Percentiles rank a stretch among this genome's conserved stretches.
Evolutionary conservation across 2,797 vertebrate species (phyloP).

Genomic region (Melanotaenia trifasciata): DNA sequence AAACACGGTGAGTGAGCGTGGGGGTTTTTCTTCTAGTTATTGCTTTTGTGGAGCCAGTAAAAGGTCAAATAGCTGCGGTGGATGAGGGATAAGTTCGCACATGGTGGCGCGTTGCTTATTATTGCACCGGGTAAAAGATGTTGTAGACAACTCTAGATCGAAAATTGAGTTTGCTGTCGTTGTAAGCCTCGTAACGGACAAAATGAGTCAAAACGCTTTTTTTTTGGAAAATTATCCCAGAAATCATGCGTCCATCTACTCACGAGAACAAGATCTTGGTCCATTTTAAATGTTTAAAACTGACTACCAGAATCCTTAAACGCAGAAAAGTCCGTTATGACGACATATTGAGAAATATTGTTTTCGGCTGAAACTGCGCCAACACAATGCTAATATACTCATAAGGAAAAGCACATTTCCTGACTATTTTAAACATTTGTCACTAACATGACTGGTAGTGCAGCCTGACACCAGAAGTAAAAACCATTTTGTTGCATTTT

Average conservation of each 20-base stretch:
- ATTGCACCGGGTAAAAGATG: not conserved
- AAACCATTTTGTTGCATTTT: not conserved
- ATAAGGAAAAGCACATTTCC: not conserved
- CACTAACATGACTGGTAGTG: too few relatives aligned
- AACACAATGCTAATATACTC: not conserved
- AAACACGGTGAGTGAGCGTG: constrained; percentile 60
- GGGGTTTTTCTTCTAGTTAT: not conserved
- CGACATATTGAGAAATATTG: not conserved
- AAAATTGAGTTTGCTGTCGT: not conserved
- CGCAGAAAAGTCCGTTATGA: not conserved
- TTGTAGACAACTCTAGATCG: too few relatives aligned
- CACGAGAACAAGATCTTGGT: not conserved
- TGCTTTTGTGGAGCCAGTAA: not conserved
- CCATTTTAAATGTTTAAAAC: not conserved
- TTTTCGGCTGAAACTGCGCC: not conserved
- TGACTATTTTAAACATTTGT: not conserved
- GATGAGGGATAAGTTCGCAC: not conserved
- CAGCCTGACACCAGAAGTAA: not conserved
- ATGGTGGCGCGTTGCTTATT: not conserved
- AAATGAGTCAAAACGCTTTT: not conserved
- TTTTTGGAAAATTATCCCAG: too few relatives aligned
- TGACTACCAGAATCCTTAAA: not conserved
- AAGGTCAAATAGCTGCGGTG: constrained; percentile 24
- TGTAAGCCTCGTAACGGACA: not conserved
- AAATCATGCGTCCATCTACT: too few relatives aligned